Conservation (phyloP, 2,113 vertebrate genomes). For the Saguinus midas region DNA sequence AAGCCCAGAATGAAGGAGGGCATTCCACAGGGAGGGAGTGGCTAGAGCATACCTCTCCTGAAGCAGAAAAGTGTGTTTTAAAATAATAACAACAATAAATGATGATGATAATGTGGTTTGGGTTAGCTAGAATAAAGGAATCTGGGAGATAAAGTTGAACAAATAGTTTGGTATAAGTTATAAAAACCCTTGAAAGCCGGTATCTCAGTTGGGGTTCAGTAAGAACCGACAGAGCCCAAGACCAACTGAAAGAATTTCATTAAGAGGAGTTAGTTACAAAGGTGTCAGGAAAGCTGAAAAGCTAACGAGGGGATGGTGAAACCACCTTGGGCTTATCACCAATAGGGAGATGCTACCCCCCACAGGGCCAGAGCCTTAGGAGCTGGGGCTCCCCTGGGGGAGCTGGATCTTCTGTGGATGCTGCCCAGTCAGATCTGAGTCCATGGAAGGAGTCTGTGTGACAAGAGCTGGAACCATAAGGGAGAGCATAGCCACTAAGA, state of each 20-base stretch:
- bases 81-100: background rate
- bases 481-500: background rate
- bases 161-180: background rate
- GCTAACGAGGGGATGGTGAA: background rate
- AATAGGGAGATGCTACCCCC: background rate
- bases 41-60: background rate
- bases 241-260: background rate
- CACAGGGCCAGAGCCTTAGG: background rate
- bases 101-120: background rate
- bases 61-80: background rate
- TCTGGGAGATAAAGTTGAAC: background rate
- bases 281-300: background rate
- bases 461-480: background rate
- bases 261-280: background rate
- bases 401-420: background rate
- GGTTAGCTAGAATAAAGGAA: background rate
- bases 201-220: background rate
- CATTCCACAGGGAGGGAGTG: background rate
- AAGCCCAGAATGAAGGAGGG: background rate
- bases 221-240: background rate
- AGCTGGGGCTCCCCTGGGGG: background rate
- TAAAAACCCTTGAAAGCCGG: background rate
- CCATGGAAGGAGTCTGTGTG: too few relatives aligned
- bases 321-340: background rate
- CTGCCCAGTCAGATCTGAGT: background rate